Conservation (phyloP, 1,140 invertebrate species). For the Myzus persicae region DNA sequence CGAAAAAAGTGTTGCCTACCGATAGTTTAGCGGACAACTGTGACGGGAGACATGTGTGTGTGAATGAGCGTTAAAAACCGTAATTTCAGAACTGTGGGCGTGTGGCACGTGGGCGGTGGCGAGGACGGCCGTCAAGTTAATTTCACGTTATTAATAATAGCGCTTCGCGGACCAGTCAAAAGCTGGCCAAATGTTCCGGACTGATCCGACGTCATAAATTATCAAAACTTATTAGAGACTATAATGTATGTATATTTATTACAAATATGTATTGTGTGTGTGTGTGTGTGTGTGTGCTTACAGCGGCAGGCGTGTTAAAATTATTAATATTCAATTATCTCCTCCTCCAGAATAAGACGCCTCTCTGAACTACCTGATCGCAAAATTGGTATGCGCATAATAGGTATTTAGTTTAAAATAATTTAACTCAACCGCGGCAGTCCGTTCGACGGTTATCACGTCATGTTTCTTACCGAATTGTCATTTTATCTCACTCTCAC, state of each 20-base stretch:
- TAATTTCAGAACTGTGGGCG: not conserved
- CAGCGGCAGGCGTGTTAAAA: not conserved
- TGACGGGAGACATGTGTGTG: not conserved
- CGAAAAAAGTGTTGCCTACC: not conserved
- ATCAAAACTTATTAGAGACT: constrained; percentile 41
- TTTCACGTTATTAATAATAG: constrained; percentile 47
- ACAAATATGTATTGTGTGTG: not conserved
- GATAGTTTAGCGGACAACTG: not conserved
- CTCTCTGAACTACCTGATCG: not conserved
- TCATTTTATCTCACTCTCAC: not conserved
- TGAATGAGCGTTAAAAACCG: not conserved
- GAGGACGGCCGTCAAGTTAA: not conserved
- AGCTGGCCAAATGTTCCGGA: constrained; percentile 48
- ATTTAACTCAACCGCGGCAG: not conserved
- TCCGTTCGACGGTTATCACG: no score
- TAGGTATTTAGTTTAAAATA: not conserved
- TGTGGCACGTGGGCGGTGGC: not conserved
- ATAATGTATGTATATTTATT: no score
- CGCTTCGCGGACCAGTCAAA: not conserved
- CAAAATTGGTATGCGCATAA: not conserved
- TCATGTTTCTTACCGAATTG: not conserved
- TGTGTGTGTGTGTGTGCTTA: not conserved
- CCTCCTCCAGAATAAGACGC: no score
- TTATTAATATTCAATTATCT: constrained; percentile 42
- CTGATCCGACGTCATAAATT: constrained; percentile 50